These are phyloP conservation scores for Phalacrocorax pelagicus DNA, from an alignment of 2,113 vertebrate species.

Conservation along the genomic window DNA sequence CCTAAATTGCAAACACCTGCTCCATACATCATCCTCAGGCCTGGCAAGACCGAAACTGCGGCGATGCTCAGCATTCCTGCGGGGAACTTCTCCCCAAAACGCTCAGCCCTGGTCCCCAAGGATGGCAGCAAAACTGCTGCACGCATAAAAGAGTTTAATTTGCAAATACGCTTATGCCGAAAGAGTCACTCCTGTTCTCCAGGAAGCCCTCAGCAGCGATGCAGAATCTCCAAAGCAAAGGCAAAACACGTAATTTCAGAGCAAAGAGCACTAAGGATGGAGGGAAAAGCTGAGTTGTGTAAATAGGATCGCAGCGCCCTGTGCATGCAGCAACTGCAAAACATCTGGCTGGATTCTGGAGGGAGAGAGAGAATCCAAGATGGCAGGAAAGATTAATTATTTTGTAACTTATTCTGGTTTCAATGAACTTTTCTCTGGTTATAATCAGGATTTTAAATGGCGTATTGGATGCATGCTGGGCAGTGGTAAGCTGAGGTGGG, in stretches of 20 bases:
- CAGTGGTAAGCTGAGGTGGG: conserved; percentile 44
- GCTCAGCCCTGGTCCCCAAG: neutral
- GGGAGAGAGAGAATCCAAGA: conserved; percentile 14
- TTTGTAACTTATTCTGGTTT: conserved; percentile 36
- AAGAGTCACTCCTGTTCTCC: neutral
- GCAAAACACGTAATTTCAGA: neutral
- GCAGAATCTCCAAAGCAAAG: neutral
- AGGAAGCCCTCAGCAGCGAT: neutral
- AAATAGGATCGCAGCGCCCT: neutral
- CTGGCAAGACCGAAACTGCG: neutral
- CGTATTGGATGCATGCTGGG: conserved; percentile 28
- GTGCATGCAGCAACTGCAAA: neutral
- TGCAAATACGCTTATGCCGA: neutral
- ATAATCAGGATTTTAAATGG: conserved; percentile 31
- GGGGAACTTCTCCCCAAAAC: neutral
- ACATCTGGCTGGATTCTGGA: conserved; percentile 45
- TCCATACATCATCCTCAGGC: conserved; percentile 25
- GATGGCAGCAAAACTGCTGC: neutral
- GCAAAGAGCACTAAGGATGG: neutral
- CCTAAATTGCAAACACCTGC: conserved; percentile 65
- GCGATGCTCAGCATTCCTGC: neutral
- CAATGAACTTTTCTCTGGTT: conserved; percentile 46
- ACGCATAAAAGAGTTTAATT: neutral
- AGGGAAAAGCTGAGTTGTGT: neutral
- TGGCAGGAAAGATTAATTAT: conserved; percentile 51